Conservation (phyloP, 37 sponge, comb jelly and placozoan genomes). For the Bolinopsis microptera region DNA sequence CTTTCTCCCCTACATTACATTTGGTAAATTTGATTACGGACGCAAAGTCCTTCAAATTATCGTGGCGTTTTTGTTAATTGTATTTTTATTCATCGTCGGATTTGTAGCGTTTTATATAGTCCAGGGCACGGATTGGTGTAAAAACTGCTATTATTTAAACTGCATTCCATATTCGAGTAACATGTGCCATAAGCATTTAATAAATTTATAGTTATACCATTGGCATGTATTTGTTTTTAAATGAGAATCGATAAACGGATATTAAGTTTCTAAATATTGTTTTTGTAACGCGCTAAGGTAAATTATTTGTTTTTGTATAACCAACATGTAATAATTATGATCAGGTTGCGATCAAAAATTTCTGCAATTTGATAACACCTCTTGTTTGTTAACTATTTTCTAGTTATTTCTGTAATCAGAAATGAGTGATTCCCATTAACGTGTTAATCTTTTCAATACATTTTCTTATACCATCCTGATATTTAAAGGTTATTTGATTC, state of each 20-base stretch:
- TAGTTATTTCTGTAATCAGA: background rate
- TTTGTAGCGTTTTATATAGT: slow-evolving; percentile 87
- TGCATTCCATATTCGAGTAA: slow-evolving; percentile 82
- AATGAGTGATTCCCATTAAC: too few relatives aligned
- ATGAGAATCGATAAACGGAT: background rate
- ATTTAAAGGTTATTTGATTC: too few relatives aligned
- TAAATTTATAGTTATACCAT: background rate
- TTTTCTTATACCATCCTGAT: too few relatives aligned
- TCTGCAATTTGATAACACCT: background rate
- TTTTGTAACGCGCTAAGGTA: slow-evolving; percentile 11
- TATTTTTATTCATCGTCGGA: slow-evolving; percentile 74
- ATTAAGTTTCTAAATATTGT: background rate
- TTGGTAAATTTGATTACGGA: slow-evolving; percentile 79
- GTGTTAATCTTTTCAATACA: too few relatives aligned
- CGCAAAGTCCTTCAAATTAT: slow-evolving; percentile 80
- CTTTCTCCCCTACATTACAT: slow-evolving; percentile 96
- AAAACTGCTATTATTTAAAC: slow-evolving; percentile 83
- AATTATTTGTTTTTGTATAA: slow-evolving; percentile 10
- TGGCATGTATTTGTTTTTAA: background rate
- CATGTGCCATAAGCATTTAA: slow-evolving; percentile 75
- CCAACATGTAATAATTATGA: background rate
- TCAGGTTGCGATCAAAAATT: background rate
- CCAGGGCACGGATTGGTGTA: slow-evolving; percentile 79
- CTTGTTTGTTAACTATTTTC: background rate
- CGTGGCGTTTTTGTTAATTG: slow-evolving; percentile 75